phyloP scores from a whole-genome alignment of 37 sponge, comb jelly and placozoan genomes.

The Haliclona indistincta region DNA sequence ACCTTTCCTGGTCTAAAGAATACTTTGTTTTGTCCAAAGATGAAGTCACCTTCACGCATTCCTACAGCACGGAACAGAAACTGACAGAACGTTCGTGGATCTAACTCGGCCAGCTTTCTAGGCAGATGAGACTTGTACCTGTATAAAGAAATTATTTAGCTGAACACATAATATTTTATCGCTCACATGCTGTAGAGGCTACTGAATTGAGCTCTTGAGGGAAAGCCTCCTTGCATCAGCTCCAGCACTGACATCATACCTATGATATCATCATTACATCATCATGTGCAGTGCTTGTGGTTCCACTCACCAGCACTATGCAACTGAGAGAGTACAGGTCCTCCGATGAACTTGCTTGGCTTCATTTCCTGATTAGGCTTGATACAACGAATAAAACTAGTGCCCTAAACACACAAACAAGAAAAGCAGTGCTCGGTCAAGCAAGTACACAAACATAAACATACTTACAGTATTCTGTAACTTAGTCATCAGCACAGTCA shows the following conservation, averaged over 20 bases:
- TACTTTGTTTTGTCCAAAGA: conserved; percentile 91
- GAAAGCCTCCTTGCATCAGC: conserved; percentile 97
- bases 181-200: conserved; percentile 87
- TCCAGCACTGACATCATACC: conserved; percentile 95
- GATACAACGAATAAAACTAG: conserved; percentile 94
- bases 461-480: conserved; percentile 70
- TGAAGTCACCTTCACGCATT: conserved; percentile 78
- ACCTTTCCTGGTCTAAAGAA: conserved; percentile 98
- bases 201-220: conserved; percentile 82
- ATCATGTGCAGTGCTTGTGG: neutral
- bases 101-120: conserved; percentile 64
- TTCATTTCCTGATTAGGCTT: conserved; percentile 93
- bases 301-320: conserved; percentile 77
- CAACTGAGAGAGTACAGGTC: conserved; percentile 85
- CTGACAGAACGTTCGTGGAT: conserved; percentile 83
- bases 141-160: conserved; percentile 9
- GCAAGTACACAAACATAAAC: conserved; percentile 7
- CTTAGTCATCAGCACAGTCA: conserved; percentile 82
- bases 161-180: neutral
- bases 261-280: neutral
- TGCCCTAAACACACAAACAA: conserved; percentile 38
- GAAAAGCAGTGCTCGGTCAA: neutral
- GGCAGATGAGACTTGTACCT: conserved; percentile 87
- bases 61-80: conserved; percentile 93
- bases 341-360: conserved; percentile 68